Conservation (phyloP, 92 coral and sea anemone genomes). For the Phymanthus crucifer region DNA sequence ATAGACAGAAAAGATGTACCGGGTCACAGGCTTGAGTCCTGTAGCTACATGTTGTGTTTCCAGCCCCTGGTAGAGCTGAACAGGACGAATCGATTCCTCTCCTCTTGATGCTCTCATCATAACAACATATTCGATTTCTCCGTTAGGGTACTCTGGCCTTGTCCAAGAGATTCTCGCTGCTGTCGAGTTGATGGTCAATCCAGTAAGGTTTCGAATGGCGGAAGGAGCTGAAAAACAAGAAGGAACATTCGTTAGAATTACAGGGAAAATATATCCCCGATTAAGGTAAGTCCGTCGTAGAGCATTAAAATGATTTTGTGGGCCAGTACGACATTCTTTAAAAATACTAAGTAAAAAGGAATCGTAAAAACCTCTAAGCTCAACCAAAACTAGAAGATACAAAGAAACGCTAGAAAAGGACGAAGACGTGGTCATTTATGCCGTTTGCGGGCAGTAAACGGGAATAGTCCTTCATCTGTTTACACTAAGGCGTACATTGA, state of each 20-base stretch:
- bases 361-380: too few species aligned
- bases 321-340: too few species aligned
- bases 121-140: conserved; percentile 55
- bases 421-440: too few species aligned
- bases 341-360: too few species aligned
- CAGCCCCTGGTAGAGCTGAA: conserved; percentile 28
- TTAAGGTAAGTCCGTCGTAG: too few species aligned
- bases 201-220: conserved; percentile 47
- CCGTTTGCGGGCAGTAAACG: too few species aligned
- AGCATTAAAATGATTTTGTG: too few species aligned
- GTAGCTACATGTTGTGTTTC: conserved; percentile 33
- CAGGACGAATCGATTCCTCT: not conserved
- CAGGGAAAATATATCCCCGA: too few species aligned
- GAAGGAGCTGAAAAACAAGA: conserved; percentile 57
- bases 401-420: too few species aligned
- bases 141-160: conserved; percentile 55
- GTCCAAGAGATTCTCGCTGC: conserved; percentile 53
- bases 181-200: conserved; percentile 50
- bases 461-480: too few species aligned
- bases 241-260: not conserved
- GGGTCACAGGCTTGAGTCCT: conserved; percentile 39
- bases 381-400: too few species aligned
- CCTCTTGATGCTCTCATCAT: conserved; percentile 7
- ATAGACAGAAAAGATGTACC: conserved; percentile 46
- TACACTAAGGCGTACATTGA: too few species aligned